Conservation (phyloP, 2,113 vertebrate genomes). For the Nothocercus nigrocapillus region DNA sequence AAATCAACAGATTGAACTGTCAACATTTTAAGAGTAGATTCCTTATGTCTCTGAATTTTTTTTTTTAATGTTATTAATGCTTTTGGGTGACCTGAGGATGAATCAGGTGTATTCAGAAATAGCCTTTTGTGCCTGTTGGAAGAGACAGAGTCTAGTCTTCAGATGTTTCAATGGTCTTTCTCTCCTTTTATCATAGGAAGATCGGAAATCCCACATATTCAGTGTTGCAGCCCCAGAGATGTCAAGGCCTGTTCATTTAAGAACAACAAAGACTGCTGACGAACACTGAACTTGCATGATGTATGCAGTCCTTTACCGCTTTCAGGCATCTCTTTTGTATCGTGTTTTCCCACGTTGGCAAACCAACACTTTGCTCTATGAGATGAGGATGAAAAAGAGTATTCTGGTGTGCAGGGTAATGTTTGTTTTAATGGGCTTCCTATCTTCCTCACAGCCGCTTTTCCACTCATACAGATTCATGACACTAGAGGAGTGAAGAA, state of each 20-base stretch:
- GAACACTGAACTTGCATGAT: not conserved
- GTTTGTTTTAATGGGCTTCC: not conserved
- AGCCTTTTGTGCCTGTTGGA: accelerated
- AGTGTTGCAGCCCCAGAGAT: not conserved
- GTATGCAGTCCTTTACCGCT: not conserved
- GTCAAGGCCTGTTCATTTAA: slow-evolving; percentile 3
- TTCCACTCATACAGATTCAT: not conserved
- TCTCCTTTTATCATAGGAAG: not conserved
- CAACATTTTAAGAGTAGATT: not conserved
- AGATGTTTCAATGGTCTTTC: not conserved
- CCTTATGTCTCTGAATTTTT: not conserved
- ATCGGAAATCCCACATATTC: no score
- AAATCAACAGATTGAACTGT: not conserved
- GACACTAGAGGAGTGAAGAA: not conserved
- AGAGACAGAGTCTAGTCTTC: not conserved
- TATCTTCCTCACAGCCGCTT: not conserved
- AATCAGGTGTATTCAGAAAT: not conserved
- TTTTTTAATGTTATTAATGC: not conserved
- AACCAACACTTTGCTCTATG: not conserved
- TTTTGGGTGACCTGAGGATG: not conserved
- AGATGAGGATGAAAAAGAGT: not conserved
- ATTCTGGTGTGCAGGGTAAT: not conserved
- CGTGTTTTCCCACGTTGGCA: not conserved
- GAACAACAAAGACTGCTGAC: not conserved
- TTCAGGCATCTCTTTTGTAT: slow-evolving; percentile 5